Evolutionary conservation across 2,888 invertebrate genomes (phyloP).

Genomic region (Agonopterix alstromeriana): DNA sequence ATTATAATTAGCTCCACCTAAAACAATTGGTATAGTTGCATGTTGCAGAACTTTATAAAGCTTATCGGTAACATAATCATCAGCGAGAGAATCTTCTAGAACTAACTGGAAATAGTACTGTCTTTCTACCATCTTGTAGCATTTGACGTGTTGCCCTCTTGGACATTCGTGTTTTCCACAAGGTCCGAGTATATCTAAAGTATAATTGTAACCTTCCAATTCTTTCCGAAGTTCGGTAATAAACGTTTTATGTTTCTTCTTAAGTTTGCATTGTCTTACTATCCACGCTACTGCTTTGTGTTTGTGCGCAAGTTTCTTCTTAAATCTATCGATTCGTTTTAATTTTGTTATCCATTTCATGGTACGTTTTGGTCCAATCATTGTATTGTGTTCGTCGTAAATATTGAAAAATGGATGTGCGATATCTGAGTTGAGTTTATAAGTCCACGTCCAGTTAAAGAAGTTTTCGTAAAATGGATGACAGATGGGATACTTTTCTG

Average conservation of each 20-base stretch:
- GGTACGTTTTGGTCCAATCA: constrained; percentile 40
- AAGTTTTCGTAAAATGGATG: constrained; percentile 43
- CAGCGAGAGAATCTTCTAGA: constrained; percentile 43
- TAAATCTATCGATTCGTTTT: constrained; percentile 20
- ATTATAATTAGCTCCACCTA: constrained; percentile 41
- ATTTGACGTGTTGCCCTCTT: constrained; percentile 27
- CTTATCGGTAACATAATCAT: constrained; percentile 49
- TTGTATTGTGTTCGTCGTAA: constrained; percentile 24
- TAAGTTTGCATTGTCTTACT: constrained; percentile 40
- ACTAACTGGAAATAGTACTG: constrained; percentile 53
- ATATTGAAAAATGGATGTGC: constrained; percentile 49
- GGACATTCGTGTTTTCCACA: constrained; percentile 48
- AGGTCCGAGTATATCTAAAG: constrained; percentile 44
- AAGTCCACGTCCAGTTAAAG: constrained; percentile 68
- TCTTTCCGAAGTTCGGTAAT: constrained; percentile 39
- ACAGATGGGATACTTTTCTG: constrained; percentile 45
- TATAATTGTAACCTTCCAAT: constrained; percentile 42
- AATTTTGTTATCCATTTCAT: constrained; percentile 40
- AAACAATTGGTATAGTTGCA: constrained; percentile 47
- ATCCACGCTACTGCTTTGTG: constrained; percentile 52
- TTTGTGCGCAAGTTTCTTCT: constrained; percentile 23
- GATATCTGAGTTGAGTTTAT: constrained; percentile 53
- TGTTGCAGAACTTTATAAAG: constrained; percentile 41
- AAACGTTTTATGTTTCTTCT: constrained; percentile 37
- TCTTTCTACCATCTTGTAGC: constrained; percentile 44